These are phyloP conservation scores for Capitulum mitella DNA, from an alignment of 2,888 invertebrate genomes.

Conservation along the genomic window DNA sequence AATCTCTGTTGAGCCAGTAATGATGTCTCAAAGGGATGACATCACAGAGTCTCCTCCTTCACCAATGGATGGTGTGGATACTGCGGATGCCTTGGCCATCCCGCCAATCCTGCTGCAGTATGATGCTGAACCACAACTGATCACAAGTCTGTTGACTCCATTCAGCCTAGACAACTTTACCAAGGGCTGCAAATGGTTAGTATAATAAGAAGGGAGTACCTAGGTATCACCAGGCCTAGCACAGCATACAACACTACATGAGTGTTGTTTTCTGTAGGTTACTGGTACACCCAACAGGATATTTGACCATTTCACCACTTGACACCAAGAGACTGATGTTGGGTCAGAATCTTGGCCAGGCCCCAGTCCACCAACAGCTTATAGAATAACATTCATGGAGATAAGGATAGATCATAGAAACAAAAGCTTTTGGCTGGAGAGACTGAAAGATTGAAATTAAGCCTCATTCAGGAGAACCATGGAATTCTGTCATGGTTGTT, in stretches of 20 bases:
- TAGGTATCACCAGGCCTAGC: neutral
- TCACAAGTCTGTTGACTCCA: neutral
- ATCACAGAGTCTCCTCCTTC: no score
- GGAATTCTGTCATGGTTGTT: no score
- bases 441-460: no score
- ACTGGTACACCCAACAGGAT: neutral
- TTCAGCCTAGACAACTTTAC: constrained; percentile 29
- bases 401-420: no score
- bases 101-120: neutral
- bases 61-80: no score
- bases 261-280: neutral
- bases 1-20: no score
- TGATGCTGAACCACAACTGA: neutral
- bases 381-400: neutral
- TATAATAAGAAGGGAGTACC: neutral
- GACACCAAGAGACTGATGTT: neutral
- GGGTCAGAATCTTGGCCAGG: neutral
- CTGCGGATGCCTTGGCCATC: no score
- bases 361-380: neutral
- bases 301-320: neutral
- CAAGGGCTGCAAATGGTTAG: constrained; percentile 36
- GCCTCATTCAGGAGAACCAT: no score
- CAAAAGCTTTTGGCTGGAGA: no score
- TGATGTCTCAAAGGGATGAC: no score
- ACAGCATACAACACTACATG: neutral